phyloP scores from a whole-genome alignment of 2,888 invertebrate genomes.

The Calliphora vomitoria region DNA sequence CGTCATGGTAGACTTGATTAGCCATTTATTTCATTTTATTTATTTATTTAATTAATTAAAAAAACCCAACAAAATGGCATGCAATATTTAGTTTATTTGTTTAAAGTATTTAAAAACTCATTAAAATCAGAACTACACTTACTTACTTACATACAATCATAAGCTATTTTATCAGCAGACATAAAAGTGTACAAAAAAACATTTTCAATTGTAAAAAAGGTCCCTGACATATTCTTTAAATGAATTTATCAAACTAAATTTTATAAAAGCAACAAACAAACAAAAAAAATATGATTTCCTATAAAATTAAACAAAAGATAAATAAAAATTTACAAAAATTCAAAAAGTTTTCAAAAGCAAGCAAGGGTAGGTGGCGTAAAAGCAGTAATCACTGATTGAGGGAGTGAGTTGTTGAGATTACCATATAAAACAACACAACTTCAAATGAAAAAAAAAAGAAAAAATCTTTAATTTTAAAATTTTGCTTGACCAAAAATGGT shows the following conservation, averaged over 20 bases:
- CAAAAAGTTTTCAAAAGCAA: background rate
- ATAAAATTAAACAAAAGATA: constrained; percentile 38
- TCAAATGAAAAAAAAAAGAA: background rate
- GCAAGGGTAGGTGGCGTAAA: constrained; percentile 11
- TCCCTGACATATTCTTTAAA: constrained; percentile 56
- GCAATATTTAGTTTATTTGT: constrained; percentile 55
- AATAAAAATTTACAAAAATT: constrained; percentile 39
- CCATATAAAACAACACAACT: constrained; percentile 42
- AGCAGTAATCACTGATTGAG: background rate
- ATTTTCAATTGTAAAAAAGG: constrained; percentile 22
- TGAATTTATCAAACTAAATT: constrained; percentile 54
- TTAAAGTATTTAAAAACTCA: constrained; percentile 46
- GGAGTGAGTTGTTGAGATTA: constrained; percentile 26
- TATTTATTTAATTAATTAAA: constrained; percentile 41
- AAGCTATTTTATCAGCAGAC: constrained; percentile 44
- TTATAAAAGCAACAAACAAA: constrained; percentile 29
- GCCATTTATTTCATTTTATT: constrained; percentile 35
- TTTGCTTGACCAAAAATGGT: constrained; percentile 68
- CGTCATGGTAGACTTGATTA: constrained; percentile 71
- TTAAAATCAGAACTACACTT: constrained; percentile 36
- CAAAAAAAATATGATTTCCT: constrained; percentile 24
- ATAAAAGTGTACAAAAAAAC: background rate
- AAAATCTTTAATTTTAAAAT: constrained; percentile 32
- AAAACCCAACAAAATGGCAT: constrained; percentile 40
- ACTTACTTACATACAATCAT: background rate